A percentile compares a stretch with the other conserved stretches of the same genome.
phyloP scores from a whole-genome alignment of 2,113 vertebrate genomes.

The Azemiops feae region DNA sequence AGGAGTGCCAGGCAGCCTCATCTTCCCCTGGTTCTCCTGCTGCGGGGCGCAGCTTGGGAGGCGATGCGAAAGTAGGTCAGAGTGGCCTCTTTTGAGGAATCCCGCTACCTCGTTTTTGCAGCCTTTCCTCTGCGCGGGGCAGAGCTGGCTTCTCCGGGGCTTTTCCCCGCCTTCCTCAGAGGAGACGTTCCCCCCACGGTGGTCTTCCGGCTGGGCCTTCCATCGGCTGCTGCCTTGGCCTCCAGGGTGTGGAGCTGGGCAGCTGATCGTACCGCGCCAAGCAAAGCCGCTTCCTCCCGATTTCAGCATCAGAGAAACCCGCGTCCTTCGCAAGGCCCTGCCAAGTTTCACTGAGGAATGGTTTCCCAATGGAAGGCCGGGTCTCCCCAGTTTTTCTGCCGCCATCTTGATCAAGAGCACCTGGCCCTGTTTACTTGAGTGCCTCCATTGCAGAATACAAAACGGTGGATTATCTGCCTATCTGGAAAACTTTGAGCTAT shows the following conservation, averaged over 20 bases:
- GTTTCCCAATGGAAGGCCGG: not conserved
- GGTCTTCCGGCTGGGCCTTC: fast-evolving
- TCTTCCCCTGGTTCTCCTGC: not conserved
- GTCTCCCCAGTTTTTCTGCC: not conserved
- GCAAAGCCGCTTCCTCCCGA: not conserved
- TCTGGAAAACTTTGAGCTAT: not conserved
- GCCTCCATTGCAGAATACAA: not conserved
- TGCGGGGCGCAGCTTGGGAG: not conserved
- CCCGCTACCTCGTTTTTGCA: conserved; percentile 46
- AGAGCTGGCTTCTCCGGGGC: not conserved
- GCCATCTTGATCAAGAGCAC: fast-evolving
- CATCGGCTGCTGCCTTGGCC: fast-evolving
- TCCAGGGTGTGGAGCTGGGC: not conserved
- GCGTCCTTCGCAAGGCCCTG: not conserved
- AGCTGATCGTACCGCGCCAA: not conserved
- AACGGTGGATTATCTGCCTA: not conserved
- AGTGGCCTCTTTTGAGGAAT: not conserved
- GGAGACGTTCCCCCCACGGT: not conserved
- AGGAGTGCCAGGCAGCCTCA: not conserved
- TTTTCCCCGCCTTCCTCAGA: not conserved
- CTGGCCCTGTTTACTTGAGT: not conserved
- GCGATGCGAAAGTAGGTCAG: not conserved
- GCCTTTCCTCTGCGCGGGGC: not conserved
- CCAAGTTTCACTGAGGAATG: not conserved
- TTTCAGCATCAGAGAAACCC: not conserved